Percentiles rank a stretch among this genome's conserved stretches.
Evolutionary conservation across 2,888 invertebrate genomes (phyloP).

Genomic region (Agrochola macilenta): DNA sequence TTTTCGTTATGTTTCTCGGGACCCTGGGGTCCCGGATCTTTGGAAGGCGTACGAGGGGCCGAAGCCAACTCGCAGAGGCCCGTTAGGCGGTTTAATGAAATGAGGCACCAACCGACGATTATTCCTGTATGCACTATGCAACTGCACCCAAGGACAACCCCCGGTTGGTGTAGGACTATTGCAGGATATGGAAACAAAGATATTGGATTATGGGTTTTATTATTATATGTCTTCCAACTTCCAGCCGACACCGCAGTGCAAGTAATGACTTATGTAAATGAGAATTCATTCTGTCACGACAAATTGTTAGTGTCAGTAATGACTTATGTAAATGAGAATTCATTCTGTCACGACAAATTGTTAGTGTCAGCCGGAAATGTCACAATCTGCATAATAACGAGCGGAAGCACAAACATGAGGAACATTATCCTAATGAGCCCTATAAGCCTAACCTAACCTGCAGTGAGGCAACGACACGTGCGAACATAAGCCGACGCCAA

Average conservation of each 20-base stretch:
- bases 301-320: constrained; percentile 38
- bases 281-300: constrained; percentile 30
- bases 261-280: constrained; percentile 37
- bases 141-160: no score
- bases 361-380: constrained; percentile 44
- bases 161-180: no score
- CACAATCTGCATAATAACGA: constrained; percentile 50
- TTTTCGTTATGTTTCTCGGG: no score
- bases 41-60: no score
- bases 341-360: constrained; percentile 36
- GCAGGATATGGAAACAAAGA: no score
- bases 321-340: constrained; percentile 32
- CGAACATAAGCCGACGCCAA: neutral
- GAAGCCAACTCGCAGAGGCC: no score
- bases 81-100: no score
- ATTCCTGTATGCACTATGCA: no score
- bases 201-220: no score
- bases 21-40: no score
- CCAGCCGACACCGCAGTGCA: neutral
- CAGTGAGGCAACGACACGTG: neutral
- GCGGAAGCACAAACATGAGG: constrained; percentile 46
- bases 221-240: neutral
- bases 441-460: no score
- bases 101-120: no score
- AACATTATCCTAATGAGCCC: constrained; percentile 28